Evolutionary conservation across 2,113 vertebrate species (phyloP), one percentile per base, ranked within the genome.

Genomic region (Orcinus orca): DNA sequence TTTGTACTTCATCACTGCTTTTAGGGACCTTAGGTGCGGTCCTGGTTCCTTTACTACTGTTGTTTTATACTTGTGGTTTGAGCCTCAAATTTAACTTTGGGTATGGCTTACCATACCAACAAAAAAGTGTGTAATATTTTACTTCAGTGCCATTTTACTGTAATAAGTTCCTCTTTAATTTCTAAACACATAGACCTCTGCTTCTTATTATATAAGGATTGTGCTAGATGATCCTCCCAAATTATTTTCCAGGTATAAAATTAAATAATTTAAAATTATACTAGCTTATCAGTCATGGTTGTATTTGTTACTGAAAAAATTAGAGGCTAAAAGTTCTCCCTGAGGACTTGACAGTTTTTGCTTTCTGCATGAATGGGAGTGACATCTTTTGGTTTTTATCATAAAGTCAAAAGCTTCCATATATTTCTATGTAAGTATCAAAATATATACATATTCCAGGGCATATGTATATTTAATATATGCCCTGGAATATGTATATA

Each of bases 281-380:
- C 15, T 73, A 36, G 36, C 6, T 63, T 92, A 62, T 81, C 38
- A 70, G 71, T 90, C 5, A 41, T 47, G 2, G 53, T 91, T 84
- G 11, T 65, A 21, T 92, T 82, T 86, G 12, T 90, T 92, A 71
- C 31, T 60, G 11, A 92, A 62, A 93, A 90, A 71, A 85, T 44
- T 31, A 84, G 23, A 91, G 65, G 47, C 58, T 25, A 50, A 44
- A 44, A 25, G 1, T 21, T 50, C 31, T 85, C 8, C 70, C 18
- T 88, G 38, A 95, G n/a, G 58, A 90, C 70, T 83, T 87, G 82
- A 47, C n/a, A 71, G 60, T 88, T 90, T 90, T 79, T 68, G 60
- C n/a, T 90, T 97, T 81, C 29, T 73, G n/a, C 8, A 3, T 81
- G 58, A 90, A 63, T 62, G 58, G 38, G 8, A 89, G 11, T 92